A percentile compares a stretch with the other conserved stretches of the same genome.
Conservation (phyloP, 2,113 vertebrate genomes). For the Lampris incognitus region DNA sequence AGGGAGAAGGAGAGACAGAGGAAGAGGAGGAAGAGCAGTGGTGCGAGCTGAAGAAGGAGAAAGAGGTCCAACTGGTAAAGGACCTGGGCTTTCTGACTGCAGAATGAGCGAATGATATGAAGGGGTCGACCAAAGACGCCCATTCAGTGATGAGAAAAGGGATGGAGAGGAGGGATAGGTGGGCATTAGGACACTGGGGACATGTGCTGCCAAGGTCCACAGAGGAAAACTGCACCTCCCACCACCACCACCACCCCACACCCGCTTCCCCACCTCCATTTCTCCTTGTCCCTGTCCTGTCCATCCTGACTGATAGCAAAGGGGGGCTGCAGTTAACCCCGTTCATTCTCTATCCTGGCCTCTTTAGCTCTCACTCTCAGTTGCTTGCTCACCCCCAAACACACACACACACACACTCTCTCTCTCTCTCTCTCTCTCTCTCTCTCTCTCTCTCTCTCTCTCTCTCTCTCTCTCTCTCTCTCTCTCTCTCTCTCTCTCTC, state of each 20-base stretch:
- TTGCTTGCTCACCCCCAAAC: neutral
- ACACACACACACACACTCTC: slow-evolving; percentile 3
- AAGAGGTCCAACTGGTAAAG: slow-evolving; percentile 13
- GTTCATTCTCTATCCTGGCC: slow-evolving; percentile 70
- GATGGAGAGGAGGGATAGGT: neutral
- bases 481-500: slow-evolving; percentile 45
- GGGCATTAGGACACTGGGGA: neutral
- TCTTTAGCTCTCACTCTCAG: slow-evolving; percentile 5
- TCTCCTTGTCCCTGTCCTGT: slow-evolving; percentile 35
- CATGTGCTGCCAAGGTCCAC: neutral
- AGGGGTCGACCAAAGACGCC: neutral
- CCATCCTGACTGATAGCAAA: slow-evolving; percentile 62
- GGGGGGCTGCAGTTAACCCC: slow-evolving; percentile 75
- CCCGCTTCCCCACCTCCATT: slow-evolving; percentile 23
- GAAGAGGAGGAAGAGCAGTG: slow-evolving; percentile 20
- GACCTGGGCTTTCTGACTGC: slow-evolving; percentile 31
- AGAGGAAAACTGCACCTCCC: slow-evolving; percentile 16
- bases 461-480: slow-evolving; percentile 38
- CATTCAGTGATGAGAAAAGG: slow-evolving; percentile 36
- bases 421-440: slow-evolving; percentile 52
- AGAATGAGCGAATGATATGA: slow-evolving; percentile 29
- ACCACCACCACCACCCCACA: neutral
- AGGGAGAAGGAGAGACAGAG: slow-evolving; percentile 21
- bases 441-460: slow-evolving; percentile 49
- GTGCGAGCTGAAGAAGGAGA: slow-evolving; percentile 28